Percentiles rank a stretch among this genome's conserved stretches.
phyloP scores from a whole-genome alignment of 2,113 vertebrate genomes.

The Guaruba guarouba region DNA sequence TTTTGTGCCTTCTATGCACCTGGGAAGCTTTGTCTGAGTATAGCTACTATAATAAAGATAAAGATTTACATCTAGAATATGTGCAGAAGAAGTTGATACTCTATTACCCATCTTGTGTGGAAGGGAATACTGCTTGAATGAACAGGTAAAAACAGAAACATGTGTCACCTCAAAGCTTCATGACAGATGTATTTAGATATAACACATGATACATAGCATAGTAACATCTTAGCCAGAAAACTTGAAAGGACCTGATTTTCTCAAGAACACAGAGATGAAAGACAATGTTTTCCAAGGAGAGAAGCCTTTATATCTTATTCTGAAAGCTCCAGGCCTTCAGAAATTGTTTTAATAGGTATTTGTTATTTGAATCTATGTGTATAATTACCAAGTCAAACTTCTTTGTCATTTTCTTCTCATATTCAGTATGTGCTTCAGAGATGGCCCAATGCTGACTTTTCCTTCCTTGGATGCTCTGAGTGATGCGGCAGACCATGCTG shows the following conservation, averaged over 20 bases:
- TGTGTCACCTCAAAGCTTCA: slow-evolving; percentile 52
- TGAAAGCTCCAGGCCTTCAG: slow-evolving; percentile 28
- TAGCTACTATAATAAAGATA: neutral
- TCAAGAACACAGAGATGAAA: slow-evolving; percentile 61
- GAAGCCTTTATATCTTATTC: slow-evolving; percentile 22
- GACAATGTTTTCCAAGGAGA: slow-evolving; percentile 45
- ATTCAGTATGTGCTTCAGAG: neutral
- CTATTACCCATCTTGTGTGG: neutral
- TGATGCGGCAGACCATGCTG: neutral
- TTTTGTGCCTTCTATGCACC: neutral
- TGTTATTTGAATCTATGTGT: slow-evolving; percentile 4
- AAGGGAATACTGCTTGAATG: slow-evolving; percentile 2
- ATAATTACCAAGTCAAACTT: slow-evolving; percentile 23
- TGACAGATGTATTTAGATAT: slow-evolving; percentile 61
- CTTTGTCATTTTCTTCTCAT: slow-evolving; percentile 13
- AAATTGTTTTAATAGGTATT: slow-evolving; percentile 30
- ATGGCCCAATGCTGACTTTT: neutral
- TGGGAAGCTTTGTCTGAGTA: neutral
- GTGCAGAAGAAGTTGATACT: neutral
- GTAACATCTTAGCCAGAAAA: slow-evolving; percentile 43
- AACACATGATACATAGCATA: slow-evolving; percentile 61
- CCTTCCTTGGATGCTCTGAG: neutral
- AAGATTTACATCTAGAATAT: neutral
- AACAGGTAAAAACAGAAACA: slow-evolving; percentile 51
- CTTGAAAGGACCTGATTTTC: slow-evolving; percentile 56